Evolutionary conservation across 2,113 vertebrate species (phyloP).

Genomic region (Cyanistes caeruleus): DNA sequence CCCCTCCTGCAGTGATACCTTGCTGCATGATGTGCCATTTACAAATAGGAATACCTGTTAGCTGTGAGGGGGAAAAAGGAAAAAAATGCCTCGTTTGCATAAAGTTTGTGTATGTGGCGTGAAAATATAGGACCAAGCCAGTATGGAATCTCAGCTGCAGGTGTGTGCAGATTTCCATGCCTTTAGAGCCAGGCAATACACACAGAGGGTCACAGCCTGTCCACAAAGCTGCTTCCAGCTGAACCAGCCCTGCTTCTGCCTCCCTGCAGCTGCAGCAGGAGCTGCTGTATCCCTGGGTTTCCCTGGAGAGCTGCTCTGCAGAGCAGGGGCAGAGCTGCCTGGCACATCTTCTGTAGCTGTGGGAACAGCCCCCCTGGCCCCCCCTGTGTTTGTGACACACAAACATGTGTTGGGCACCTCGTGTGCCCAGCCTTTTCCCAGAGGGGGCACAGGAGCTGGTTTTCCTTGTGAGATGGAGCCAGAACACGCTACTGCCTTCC

Average conservation of each 20-base stretch:
- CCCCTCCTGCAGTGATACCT: background rate
- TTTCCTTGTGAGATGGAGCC: background rate
- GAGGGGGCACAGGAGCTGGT: fast-evolving
- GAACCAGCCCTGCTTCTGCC: background rate
- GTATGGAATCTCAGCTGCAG: background rate
- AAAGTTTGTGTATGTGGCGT: background rate
- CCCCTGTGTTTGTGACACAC: fast-evolving
- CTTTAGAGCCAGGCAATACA: background rate
- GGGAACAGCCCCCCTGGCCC: background rate
- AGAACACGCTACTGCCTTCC: background rate
- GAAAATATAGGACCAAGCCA: background rate
- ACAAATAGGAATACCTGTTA: background rate
- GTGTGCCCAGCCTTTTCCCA: background rate
- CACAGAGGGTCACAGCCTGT: fast-evolving
- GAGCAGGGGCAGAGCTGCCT: background rate
- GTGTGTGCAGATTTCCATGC: background rate
- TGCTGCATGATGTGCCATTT: background rate
- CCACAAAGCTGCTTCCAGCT: background rate
- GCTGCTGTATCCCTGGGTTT: background rate
- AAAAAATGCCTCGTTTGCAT: background rate
- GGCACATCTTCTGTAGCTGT: background rate
- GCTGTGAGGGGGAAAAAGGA: fast-evolving
- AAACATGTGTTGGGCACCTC: fast-evolving
- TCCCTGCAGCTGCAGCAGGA: background rate
- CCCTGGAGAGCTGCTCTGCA: background rate